A percentile compares a stretch with the other conserved stretches of the same genome.
Conservation (phyloP, 2,888 invertebrate genomes). For the Dorcus hopei region DNA sequence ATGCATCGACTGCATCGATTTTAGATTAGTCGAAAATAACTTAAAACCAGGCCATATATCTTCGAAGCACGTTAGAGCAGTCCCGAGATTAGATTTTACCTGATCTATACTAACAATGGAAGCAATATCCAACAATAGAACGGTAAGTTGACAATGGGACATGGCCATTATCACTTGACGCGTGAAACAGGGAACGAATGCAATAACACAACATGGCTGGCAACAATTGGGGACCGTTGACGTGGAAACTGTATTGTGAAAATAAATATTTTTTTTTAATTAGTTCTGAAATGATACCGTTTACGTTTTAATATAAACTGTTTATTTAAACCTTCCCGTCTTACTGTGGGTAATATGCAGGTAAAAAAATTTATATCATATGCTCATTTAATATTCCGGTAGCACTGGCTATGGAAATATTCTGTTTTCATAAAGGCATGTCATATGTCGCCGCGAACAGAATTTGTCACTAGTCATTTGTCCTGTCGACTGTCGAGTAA, state of each 20-base stretch:
- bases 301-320: neutral
- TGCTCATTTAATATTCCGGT: no score
- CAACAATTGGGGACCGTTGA: conserved; percentile 30
- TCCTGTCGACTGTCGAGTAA: no score
- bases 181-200: conserved; percentile 33
- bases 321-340: neutral
- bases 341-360: neutral
- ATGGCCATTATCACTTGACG: conserved; percentile 34
- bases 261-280: conserved; percentile 45
- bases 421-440: no score
- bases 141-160: conserved; percentile 32
- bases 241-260: conserved; percentile 38
- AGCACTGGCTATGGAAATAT: no score
- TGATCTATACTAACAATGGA: conserved; percentile 24
- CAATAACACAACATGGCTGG: conserved; percentile 20
- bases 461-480: no score
- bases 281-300: conserved; percentile 17
- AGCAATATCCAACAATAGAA: conserved; percentile 11
- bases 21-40: conserved; percentile 29
- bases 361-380: neutral
- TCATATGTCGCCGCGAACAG: no score
- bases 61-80: conserved; percentile 25
- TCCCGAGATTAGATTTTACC: conserved; percentile 27
- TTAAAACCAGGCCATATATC: conserved; percentile 29
- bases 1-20: conserved; percentile 24